Percentiles rank a stretch among this genome's conserved stretches.
Conservation (phyloP, 1,140 invertebrate genomes). For the Manduca sexta region DNA sequence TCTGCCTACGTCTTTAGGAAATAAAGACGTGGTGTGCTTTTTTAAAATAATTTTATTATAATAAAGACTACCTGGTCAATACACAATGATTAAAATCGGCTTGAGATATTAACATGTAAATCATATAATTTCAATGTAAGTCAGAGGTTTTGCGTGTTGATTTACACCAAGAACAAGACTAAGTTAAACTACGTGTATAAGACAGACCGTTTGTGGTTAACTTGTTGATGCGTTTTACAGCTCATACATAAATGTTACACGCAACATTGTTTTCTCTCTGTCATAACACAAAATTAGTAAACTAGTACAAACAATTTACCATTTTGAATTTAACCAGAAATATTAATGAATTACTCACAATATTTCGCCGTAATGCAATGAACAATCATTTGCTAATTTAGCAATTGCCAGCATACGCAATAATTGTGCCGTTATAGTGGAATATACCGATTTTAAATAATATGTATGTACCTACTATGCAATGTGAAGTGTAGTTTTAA, state of each 20-base stretch:
- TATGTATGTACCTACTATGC: too few species aligned
- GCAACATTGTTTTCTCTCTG: slow-evolving; percentile 19
- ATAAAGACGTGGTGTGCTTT: too few species aligned
- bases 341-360: not conserved
- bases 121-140: too few species aligned
- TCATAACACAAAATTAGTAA: slow-evolving; percentile 9
- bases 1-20: too few species aligned
- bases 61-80: too few species aligned
- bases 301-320: too few species aligned
- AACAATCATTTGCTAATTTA: not conserved
- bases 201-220: slow-evolving; percentile 16
- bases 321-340: too few species aligned
- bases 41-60: too few species aligned
- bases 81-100: too few species aligned
- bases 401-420: not conserved
- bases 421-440: not conserved
- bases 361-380: not conserved
- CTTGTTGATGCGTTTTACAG: slow-evolving; percentile 22
- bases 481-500: too few species aligned
- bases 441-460: too few species aligned
- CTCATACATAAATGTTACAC: slow-evolving; percentile 20
- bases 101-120: too few species aligned
- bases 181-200: slow-evolving; percentile 2
- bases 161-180: not conserved
- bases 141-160: not conserved